phyloP scores from a whole-genome alignment of 2,888 invertebrate species.

The Platynereis dumerilii region DNA sequence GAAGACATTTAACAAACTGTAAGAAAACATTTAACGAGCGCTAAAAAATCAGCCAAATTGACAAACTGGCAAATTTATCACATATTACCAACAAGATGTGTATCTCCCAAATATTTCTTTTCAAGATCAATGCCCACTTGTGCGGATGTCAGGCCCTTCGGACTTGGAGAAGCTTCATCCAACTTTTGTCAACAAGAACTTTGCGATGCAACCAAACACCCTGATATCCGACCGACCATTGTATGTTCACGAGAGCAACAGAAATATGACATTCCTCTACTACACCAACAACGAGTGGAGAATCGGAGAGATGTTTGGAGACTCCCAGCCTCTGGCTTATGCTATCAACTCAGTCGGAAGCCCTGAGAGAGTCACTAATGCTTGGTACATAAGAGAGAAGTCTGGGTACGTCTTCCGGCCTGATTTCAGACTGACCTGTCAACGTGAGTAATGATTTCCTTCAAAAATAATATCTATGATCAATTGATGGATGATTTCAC shows the following conservation, averaged over 20 bases:
- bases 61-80: too few relatives aligned
- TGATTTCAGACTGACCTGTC: neutral
- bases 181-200: conserved; percentile 3
- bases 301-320: neutral
- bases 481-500: too few relatives aligned
- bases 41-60: too few relatives aligned
- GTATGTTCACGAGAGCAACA: neutral
- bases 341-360: neutral
- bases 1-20: too few relatives aligned
- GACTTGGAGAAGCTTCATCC: neutral
- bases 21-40: too few relatives aligned
- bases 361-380: neutral
- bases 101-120: too few relatives aligned
- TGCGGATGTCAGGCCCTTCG: too few relatives aligned
- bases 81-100: too few relatives aligned
- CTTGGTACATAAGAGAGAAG: neutral
- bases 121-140: neutral
- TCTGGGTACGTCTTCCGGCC: neutral
- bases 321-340: neutral
- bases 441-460: neutral
- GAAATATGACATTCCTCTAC: neutral
- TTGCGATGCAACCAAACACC: conserved; percentile 6
- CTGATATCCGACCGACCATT: neutral
- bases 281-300: neutral
- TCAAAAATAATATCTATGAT: too few relatives aligned